These are phyloP conservation scores for Cygnus buccinator DNA, from an alignment of 2,113 vertebrate genomes.

Conservation along the genomic window DNA sequence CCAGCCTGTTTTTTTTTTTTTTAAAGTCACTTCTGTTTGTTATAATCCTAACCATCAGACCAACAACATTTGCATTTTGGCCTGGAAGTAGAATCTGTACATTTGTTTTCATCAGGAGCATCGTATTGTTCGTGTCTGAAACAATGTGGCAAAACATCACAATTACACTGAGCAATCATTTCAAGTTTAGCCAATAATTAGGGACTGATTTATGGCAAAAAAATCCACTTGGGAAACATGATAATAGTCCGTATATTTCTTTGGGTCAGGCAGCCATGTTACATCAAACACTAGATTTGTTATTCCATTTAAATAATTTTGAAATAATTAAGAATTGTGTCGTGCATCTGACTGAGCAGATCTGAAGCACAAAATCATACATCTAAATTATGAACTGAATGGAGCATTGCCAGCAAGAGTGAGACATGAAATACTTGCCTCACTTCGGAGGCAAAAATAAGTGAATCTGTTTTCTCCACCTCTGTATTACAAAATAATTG, in stretches of 20 bases:
- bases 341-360: slow-evolving; percentile 57
- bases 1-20: neutral
- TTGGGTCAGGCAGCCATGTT: slow-evolving; percentile 67
- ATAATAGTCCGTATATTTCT: slow-evolving; percentile 67
- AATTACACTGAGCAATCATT: slow-evolving; percentile 52
- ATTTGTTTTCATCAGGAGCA: slow-evolving; percentile 68
- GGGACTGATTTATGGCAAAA: slow-evolving; percentile 37
- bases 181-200: slow-evolving; percentile 61
- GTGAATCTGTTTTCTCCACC: neutral
- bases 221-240: slow-evolving; percentile 44
- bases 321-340: slow-evolving; percentile 71
- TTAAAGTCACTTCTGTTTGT: neutral
- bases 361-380: slow-evolving; percentile 25
- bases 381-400: slow-evolving; percentile 58
- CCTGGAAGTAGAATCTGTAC: slow-evolving; percentile 34
- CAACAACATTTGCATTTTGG: slow-evolving; percentile 22
- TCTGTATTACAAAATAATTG: neutral
- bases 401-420: slow-evolving; percentile 35
- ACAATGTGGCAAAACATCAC: slow-evolving; percentile 18
- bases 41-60: neutral
- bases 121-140: slow-evolving; percentile 46
- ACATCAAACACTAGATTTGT: slow-evolving; percentile 69
- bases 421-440: neutral
- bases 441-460: slow-evolving; percentile 18
- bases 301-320: slow-evolving; percentile 60